Evolutionary conservation across 1,140 invertebrate species (phyloP).

Genomic region (Hypothenemus hampei): DNA sequence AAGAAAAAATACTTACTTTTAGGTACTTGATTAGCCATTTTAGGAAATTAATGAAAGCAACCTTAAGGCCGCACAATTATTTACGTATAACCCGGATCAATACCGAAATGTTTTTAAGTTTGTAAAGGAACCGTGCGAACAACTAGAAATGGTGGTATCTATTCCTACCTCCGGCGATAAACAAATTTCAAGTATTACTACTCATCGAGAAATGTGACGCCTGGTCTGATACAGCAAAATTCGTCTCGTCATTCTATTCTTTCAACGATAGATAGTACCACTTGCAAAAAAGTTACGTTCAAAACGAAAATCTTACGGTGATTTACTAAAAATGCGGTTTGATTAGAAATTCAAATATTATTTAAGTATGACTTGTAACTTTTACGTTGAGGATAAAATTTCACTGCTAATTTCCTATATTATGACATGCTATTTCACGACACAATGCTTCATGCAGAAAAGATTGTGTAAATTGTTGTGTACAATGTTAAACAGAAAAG

Average conservation of each 20-base stretch:
- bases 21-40: not conserved
- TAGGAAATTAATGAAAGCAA: too few species aligned
- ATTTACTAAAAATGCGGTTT: not conserved
- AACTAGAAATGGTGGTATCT: not conserved
- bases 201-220: constrained; percentile 7
- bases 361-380: not conserved
- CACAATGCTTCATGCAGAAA: not conserved
- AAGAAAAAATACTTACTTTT: not conserved
- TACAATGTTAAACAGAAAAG: constrained; percentile 14
- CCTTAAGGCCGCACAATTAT: not conserved
- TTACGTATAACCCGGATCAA: not conserved
- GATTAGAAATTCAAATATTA: not conserved
- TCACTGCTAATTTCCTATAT: not conserved
- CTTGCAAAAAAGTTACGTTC: not conserved
- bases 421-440: too few species aligned
- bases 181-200: constrained; percentile 10
- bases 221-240: constrained; percentile 5
- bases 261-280: not conserved
- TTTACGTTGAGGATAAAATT: not conserved
- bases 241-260: not conserved
- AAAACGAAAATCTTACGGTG: not conserved
- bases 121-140: not conserved
- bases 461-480: constrained; percentile 19
- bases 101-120: not conserved
- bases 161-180: constrained; percentile 7